Percentiles rank a stretch among this genome's conserved stretches.
Conservation (phyloP, 1,140 invertebrate genomes). For the Drosophila biarmipes region DNA sequence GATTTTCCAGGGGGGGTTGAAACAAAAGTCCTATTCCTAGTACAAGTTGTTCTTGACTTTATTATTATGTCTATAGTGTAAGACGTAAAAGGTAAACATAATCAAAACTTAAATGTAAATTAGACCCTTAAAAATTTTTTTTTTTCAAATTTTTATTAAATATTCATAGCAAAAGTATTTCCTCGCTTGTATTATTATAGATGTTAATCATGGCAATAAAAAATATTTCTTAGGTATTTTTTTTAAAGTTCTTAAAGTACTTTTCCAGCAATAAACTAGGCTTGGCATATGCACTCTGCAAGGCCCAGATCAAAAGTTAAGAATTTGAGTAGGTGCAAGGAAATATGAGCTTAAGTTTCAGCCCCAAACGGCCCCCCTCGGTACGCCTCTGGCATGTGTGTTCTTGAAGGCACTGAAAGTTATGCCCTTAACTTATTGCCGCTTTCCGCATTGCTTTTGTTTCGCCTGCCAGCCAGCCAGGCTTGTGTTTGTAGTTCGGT, state of each 20-base stretch:
- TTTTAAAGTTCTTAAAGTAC: too few relatives aligned
- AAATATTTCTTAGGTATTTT: too few relatives aligned
- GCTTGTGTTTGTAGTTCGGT: constrained; percentile 52
- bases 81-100: too few relatives aligned
- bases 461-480: constrained; percentile 39
- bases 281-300: not conserved
- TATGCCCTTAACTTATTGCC: constrained; percentile 78
- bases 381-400: constrained; percentile 19
- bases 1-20: not conserved
- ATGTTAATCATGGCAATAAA: too few relatives aligned
- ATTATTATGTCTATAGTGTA: too few relatives aligned
- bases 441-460: constrained; percentile 73
- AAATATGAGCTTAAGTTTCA: not conserved
- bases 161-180: too few relatives aligned
- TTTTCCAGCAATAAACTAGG: not conserved
- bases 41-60: too few relatives aligned
- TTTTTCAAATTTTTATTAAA: too few relatives aligned
- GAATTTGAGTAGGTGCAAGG: not conserved
- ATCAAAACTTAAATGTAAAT: too few relatives aligned
- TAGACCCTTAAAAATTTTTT: too few relatives aligned
- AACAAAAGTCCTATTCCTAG: not conserved
- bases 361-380: not conserved
- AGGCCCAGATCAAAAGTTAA: not conserved
- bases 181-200: too few relatives aligned
- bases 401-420: constrained; percentile 62